Conservation (phyloP, 2,888 invertebrate species). For the Drosophila lutescens region DNA sequence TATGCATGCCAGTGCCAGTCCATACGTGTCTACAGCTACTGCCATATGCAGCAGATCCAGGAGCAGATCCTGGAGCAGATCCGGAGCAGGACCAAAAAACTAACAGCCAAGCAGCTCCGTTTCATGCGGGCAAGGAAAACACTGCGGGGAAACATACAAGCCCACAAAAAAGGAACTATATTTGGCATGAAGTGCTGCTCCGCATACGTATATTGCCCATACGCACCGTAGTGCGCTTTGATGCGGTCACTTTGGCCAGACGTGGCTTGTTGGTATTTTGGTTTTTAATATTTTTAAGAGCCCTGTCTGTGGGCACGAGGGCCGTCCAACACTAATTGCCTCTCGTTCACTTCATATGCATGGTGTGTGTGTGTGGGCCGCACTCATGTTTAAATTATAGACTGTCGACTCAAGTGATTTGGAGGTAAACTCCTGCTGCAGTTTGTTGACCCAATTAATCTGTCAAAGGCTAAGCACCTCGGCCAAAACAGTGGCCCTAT, state of each 20-base stretch:
- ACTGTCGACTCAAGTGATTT: constrained; percentile 53
- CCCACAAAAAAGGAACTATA: constrained; percentile 20
- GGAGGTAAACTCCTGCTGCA: constrained; percentile 40
- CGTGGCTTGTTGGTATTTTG: constrained; percentile 31
- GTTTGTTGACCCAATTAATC: constrained; percentile 69
- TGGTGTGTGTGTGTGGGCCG: constrained; percentile 4
- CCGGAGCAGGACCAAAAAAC: constrained; percentile 42
- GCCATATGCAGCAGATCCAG: constrained; percentile 32
- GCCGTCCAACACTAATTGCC: constrained; percentile 51
- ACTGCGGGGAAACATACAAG: not conserved
- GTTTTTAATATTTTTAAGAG: constrained; percentile 60
- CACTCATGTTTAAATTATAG: constrained; percentile 55
- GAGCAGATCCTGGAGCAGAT: not conserved
- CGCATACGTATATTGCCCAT: constrained; percentile 48
- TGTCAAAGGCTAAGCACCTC: constrained; percentile 29
- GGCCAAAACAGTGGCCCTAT: constrained; percentile 26
- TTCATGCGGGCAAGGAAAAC: constrained; percentile 36
- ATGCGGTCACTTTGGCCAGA: constrained; percentile 61
- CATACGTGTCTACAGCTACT: constrained; percentile 25
- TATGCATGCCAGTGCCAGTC: constrained; percentile 11
- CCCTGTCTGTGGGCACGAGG: constrained; percentile 35
- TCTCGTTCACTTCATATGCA: not conserved
- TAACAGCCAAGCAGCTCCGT: constrained; percentile 40
- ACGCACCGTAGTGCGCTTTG: constrained; percentile 65
- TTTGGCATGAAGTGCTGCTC: constrained; percentile 45